A percentile compares a stretch with the other conserved stretches of the same genome.
Conservation (phyloP, 2,888 invertebrate species). For the Eupithecia tripunctaria region DNA sequence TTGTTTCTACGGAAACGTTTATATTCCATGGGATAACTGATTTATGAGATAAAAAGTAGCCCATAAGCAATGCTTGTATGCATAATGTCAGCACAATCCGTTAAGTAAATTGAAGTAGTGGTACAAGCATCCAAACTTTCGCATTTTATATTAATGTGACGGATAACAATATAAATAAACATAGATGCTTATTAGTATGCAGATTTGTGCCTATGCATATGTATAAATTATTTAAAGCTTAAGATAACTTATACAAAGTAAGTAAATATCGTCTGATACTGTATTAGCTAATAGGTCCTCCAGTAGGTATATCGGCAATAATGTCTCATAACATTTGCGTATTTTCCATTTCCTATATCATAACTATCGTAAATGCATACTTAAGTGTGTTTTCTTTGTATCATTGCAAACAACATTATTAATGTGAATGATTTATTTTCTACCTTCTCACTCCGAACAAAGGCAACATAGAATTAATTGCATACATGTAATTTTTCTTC, state of each 20-base stretch:
- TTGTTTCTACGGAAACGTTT: too few species aligned
- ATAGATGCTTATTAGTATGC: too few species aligned
- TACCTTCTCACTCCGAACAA: conserved; percentile 18
- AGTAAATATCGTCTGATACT: neutral
- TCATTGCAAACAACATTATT: conserved; percentile 20
- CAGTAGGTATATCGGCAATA: conserved; percentile 2
- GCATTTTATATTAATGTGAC: too few species aligned
- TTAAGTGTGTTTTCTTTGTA: conserved; percentile 24
- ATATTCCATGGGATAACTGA: too few species aligned
- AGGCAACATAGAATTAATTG: conserved; percentile 14
- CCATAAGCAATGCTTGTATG: too few species aligned
- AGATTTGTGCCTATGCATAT: neutral
- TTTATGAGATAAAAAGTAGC: too few species aligned
- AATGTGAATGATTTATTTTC: conserved; percentile 27
- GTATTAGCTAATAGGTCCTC: neutral
- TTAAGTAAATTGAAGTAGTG: too few species aligned
- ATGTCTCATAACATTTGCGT: conserved; percentile 21
- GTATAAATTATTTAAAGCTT: neutral
- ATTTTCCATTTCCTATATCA: conserved; percentile 23
- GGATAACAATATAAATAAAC: too few species aligned
- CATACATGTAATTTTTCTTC: neutral
- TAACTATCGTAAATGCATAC: conserved; percentile 22
- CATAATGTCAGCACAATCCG: too few species aligned
- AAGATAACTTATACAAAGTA: neutral
- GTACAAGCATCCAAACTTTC: too few species aligned